Evolutionary conservation across 1,140 invertebrate species (phyloP).

Genomic region (Zaprionus africanus): DNA sequence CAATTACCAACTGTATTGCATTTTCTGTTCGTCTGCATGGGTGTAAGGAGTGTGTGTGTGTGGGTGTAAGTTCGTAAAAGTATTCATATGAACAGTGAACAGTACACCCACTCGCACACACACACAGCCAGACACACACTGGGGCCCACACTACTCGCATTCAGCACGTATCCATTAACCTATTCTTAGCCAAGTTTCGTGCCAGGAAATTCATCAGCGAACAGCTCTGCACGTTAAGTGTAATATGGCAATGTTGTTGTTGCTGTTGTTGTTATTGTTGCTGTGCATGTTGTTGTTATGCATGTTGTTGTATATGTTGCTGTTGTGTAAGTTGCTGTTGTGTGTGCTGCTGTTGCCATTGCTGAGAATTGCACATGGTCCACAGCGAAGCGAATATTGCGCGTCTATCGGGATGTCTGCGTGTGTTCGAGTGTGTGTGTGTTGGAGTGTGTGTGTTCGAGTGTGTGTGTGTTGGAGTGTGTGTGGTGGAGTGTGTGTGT

Average conservation of each 20-base stretch:
- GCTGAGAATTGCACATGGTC: constrained; percentile 53
- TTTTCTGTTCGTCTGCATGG: not conserved
- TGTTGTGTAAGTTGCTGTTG: not conserved
- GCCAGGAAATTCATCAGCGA: constrained; percentile 63
- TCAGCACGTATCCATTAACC: constrained; percentile 24
- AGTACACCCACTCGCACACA: not conserved
- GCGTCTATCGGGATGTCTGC: constrained; percentile 21
- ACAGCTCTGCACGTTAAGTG: constrained; percentile 27
- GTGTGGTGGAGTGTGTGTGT: constrained; percentile 24
- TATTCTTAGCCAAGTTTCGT: constrained; percentile 39
- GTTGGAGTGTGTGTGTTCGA: constrained; percentile 21
- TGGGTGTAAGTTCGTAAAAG: no score
- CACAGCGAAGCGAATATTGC: constrained; percentile 22
- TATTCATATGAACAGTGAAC: no score
- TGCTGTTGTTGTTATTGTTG: constrained; percentile 5
- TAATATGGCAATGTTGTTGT: constrained; percentile 18
- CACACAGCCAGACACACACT: not conserved
- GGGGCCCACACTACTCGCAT: not conserved
- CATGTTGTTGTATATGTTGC: not conserved
- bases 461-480: constrained; percentile 34
- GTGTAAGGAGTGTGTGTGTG: no score
- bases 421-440: constrained; percentile 38
- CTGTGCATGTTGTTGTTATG: not conserved
- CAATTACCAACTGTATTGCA: constrained; percentile 4
- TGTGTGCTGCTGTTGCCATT: not conserved